Evolutionary conservation across 2,888 invertebrate genomes (phyloP).

Genomic region (Cataglyphis albicans): DNA sequence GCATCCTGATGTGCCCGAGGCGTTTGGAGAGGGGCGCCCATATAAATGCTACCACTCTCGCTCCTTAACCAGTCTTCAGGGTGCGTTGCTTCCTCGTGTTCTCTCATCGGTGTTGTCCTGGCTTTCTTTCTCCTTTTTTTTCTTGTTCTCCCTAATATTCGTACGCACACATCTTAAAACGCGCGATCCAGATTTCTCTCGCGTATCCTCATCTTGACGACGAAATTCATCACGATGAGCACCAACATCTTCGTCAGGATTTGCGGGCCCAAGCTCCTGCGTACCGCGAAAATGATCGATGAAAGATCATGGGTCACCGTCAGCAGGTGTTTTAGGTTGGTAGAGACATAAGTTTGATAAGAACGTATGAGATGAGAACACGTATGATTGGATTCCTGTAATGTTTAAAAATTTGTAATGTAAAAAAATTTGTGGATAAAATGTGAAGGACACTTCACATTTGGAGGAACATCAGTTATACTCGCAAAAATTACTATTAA

Average conservation of each 20-base stretch:
- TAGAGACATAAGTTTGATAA: slow-evolving; percentile 45
- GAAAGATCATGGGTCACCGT: slow-evolving; percentile 76
- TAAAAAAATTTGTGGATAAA: background rate
- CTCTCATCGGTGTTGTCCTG: background rate
- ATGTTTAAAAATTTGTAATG: background rate
- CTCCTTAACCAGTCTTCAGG: slow-evolving; percentile 59
- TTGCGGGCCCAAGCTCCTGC: slow-evolving; percentile 75
- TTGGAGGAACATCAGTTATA: background rate
- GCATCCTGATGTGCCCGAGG: slow-evolving; percentile 12
- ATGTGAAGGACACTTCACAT: background rate
- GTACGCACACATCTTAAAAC: background rate
- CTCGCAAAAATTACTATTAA: background rate
- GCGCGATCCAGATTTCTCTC: slow-evolving; percentile 26
- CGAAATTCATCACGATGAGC: slow-evolving; percentile 74
- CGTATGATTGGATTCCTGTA: background rate
- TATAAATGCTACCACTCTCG: slow-evolving; percentile 67
- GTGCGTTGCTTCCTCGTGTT: slow-evolving; percentile 60
- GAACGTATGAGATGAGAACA: background rate
- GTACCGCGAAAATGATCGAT: slow-evolving; percentile 63
- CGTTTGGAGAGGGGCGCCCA: slow-evolving; percentile 60
- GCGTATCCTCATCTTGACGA: background rate
- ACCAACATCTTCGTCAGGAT: slow-evolving; percentile 79
- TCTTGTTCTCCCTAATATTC: background rate
- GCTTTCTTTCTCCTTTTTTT: background rate
- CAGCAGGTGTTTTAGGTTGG: slow-evolving; percentile 82